Evolutionary conservation across 2,113 vertebrate species (phyloP).

Genomic region (Oxyura jamaicensis): DNA sequence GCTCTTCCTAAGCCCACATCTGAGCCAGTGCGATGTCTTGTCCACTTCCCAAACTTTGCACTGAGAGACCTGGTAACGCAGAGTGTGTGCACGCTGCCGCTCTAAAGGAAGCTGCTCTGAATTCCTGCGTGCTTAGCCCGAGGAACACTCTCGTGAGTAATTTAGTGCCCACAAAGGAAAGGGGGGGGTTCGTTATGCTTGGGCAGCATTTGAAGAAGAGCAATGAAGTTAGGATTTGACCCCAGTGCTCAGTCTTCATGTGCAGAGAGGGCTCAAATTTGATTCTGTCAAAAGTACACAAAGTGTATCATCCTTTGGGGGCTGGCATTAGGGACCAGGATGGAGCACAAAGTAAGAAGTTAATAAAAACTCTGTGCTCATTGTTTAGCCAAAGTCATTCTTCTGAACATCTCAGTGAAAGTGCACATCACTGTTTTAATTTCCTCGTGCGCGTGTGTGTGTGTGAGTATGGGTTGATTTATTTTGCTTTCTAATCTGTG

Average conservation of each 20-base stretch:
- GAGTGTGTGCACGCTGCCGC: neutral
- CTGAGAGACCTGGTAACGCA: fast-evolving
- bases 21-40: neutral
- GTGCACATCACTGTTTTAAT: neutral
- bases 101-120: neutral
- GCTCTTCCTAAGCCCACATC: neutral
- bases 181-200: neutral
- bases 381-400: neutral
- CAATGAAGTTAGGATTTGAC: neutral
- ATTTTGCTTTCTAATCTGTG: neutral
- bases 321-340: neutral
- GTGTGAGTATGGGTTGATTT: neutral
- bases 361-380: neutral
- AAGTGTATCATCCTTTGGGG: neutral
- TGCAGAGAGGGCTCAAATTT: neutral
- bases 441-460: neutral
- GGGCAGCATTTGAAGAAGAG: neutral
- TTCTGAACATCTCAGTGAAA: neutral
- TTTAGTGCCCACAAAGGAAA: neutral
- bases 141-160: neutral
- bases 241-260: neutral
- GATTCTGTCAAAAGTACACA: neutral
- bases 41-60: neutral
- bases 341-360: neutral
- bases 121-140: fast-evolving